Evolutionary conservation across 1,140 invertebrate species (phyloP), one percentile per base, ranked within the genome.

Genomic region (Linepithema humile): DNA sequence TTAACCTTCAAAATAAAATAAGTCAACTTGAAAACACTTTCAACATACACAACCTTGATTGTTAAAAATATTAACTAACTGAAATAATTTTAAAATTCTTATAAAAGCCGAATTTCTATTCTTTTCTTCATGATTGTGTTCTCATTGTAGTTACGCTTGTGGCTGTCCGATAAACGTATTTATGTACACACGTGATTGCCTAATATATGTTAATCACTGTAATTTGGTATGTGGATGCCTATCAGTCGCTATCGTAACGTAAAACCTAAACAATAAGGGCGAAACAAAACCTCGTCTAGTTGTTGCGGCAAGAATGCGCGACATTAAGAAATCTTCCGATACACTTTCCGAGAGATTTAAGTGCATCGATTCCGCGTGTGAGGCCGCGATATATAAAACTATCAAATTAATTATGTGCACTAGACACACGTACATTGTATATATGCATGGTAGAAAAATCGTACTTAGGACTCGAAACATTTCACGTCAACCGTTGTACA

Each of bases 161-260:
- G 9, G 0, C 45, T 45, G 5, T 43, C 1, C 17, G 62, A 62
- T 40, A 50, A 78, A 55, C 15, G 10, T 43, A 43, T 38, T 50
- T 69, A 50, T 69, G 10, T 60, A 53, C 29, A 32, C 74, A 50
- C 35, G 45, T 73, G 50, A 29, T 70, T 72, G 2, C 73, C 40
- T 84, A 72, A 69, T 43, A 72, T 77, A 85, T 80, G 62, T 83
- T 83, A 85, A 67, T 45, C 64, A 48, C 29, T 83, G 72, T 82
- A 53, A 77, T 85, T 86, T 87, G 77, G 62, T 64, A 85, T 87
- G n/a, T 73, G 69, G 7, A 29, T 38, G 40, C 23, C 23, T 85
- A 85, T 65, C 35, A 77, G 69, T n/a, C 17, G 29, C 62, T 62
- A 62, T 45, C 35, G 6, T 67, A 50, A 40, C n/a, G 4, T 26